Base-by-base conservation (phyloP, 2,797 vertebrate species). In the Eulemur mongoz region DNA sequence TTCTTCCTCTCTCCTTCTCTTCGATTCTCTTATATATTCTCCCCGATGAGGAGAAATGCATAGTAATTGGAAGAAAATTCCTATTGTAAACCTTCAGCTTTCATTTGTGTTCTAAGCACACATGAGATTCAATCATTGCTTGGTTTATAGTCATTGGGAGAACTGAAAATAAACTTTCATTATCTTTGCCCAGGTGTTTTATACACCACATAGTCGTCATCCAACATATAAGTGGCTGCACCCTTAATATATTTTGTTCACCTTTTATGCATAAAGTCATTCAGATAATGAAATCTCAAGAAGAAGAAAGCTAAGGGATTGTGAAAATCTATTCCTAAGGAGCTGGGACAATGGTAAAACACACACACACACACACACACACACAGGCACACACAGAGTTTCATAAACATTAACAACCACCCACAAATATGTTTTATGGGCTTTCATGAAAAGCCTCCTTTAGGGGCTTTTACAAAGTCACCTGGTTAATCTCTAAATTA, bases 401-500 rank as follows among this genome's bases (percentile, higher is more conserved):
- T 67, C 40, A 72, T 48, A 90, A 93, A 72, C 83, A 69, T 85
- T 91, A 76, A 72, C 43, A 86, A 17, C 18, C 32, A 82, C 38
- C 25, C 73, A 95, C 79, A 90, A 79, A 48, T 70, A 92, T n/a
- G 25, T 73, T 96, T 91, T 91, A 76, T 78, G 38, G 69, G 70
- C 92, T 95, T 91, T 96, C 50, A 50, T 65, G 43, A 93, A 97
- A 90, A 97, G 13, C 27, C 45, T 93, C 73, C 57, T 75, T 79
- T 13, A 35, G 81, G 90, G 73, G 38, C 48, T 79, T 67, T 79
- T 92, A 22, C 96, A 94, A 96, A 97, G 78, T 94, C 84, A 94
- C 63, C 84, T 96, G 85, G 73, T 92, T 96, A 97, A 97, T 96
- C 91, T 97, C 30, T 86, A 89, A 94, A 92, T 97, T 96, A 94